phyloP scores from a whole-genome alignment of 2,113 vertebrate species.

The Desmodus rotundus region DNA sequence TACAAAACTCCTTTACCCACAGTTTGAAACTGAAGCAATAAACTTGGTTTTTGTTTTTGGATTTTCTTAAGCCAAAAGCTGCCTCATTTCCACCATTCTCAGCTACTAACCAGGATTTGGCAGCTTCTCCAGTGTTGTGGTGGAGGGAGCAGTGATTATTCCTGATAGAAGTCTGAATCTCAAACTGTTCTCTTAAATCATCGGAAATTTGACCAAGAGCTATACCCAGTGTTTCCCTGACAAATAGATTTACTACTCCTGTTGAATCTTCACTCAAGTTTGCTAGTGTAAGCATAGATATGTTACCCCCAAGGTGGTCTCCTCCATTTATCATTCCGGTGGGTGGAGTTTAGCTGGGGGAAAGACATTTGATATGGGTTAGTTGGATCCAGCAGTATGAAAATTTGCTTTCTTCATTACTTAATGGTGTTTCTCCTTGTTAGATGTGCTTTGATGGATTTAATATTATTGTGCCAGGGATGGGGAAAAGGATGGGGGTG shows the following conservation, averaged over 20 bases:
- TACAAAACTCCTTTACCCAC: slow-evolving; percentile 23
- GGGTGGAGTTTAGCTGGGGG: neutral
- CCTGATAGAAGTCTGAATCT: slow-evolving; percentile 44
- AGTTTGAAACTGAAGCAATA: slow-evolving; percentile 47
- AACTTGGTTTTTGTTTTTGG: neutral
- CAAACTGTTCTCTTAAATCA: slow-evolving; percentile 16
- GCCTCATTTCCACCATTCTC: slow-evolving; percentile 26
- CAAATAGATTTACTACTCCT: neutral
- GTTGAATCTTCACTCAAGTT: slow-evolving; percentile 36
- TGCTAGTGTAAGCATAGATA: slow-evolving; percentile 44
- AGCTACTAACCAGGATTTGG: slow-evolving; percentile 25
- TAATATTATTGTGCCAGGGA: slow-evolving; percentile 51
- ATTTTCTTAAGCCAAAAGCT: neutral
- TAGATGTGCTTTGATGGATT: slow-evolving; percentile 62
- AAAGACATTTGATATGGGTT: slow-evolving; percentile 40
- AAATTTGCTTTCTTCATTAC: slow-evolving; percentile 57
- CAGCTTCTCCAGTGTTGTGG: neutral
- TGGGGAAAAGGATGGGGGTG: slow-evolving; percentile 33
- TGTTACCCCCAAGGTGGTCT: neutral
- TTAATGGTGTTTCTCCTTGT: slow-evolving; percentile 70
- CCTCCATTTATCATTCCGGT: neutral
- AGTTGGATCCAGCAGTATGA: slow-evolving; percentile 36
- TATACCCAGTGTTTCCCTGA: slow-evolving; percentile 34
- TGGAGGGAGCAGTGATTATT: slow-evolving; percentile 12
- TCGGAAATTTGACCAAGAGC: slow-evolving; percentile 39